Base-by-base conservation (phyloP, 2,113 vertebrate species). In the Aleadryas rufinucha region DNA sequence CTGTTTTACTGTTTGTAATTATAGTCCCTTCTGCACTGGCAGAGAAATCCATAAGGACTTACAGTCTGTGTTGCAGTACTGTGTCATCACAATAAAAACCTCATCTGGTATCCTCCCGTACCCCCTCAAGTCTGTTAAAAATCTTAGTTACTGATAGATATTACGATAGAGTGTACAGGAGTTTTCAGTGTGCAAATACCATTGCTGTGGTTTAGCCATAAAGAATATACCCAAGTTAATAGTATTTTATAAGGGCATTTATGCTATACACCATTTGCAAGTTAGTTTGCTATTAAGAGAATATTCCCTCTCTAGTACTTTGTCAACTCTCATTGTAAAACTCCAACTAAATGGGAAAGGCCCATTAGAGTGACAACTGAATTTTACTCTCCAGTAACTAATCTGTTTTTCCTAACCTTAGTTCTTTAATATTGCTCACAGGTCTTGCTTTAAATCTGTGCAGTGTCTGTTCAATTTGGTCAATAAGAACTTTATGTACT, bases 111-210 rank as follows among this genome's bases (percentile, higher is more conserved):
- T 27, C 33, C 39, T 69, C 11, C n/a, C 10, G 20, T 27, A 33
- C 13, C 6, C 37, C 11, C 11, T 16, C 42, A 53, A 35, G 37
- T 71, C 39, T 84, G 42, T 64, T 59, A 31, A 72, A 80, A 64
- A 70, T 23, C 60, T 59, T 54, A 71, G 35, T 87, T 87, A 42
- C 37, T 54, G 39, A 87, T 53, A 86, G 44, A 27, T 88, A 68
- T 1, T 59, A 87, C 0, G 0, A 54, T 1, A 39, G 78, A 61
- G 6, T 0, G 5, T 16, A 41, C 21, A 54, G 68, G 37, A 77
- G 35, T 41, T 89, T 86, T 74, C 45, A 59, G 8, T 63, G 30
- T 66, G 72, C 52, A 87, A 78, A 84, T 13, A 81, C 13, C 41
- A 90, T 35, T 76, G 49, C 33, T 49, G 22, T 33, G 26, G 27